Conservation (phyloP, 2,113 vertebrate genomes). For the Silurus asotus region DNA sequence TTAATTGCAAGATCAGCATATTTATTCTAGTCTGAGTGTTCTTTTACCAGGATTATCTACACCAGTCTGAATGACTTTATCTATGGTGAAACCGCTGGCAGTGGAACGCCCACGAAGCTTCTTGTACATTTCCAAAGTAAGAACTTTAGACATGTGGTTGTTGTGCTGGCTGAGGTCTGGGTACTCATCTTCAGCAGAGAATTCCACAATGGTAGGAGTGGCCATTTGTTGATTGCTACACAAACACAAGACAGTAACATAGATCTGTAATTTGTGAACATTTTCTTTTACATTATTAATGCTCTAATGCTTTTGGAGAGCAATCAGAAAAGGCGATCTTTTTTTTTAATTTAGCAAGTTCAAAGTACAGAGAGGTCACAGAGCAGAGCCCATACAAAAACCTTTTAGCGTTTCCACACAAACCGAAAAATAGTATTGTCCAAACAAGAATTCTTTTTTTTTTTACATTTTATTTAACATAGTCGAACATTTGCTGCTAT, state of each 20-base stretch:
- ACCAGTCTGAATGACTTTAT: slow-evolving; percentile 78
- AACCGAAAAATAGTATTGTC: not conserved
- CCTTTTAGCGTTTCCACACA: not conserved
- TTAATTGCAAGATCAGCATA: not conserved
- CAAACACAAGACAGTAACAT: slow-evolving; percentile 60
- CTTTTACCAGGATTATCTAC: slow-evolving; percentile 83
- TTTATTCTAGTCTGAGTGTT: slow-evolving; percentile 10
- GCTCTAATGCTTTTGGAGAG: not conserved
- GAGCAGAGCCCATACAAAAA: not conserved
- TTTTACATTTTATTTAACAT: no score
- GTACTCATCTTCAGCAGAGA: slow-evolving; percentile 76
- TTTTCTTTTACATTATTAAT: not conserved
- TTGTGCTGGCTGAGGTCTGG: slow-evolving; percentile 91
- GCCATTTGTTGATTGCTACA: slow-evolving; percentile 70
- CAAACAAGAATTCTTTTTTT: not conserved
- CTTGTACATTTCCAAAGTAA: slow-evolving; percentile 75
- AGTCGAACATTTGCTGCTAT: not conserved
- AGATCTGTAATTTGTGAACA: not conserved
- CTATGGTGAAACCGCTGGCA: slow-evolving; percentile 72
- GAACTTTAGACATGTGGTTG: slow-evolving; percentile 84
- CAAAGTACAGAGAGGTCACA: not conserved
- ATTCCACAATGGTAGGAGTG: slow-evolving; percentile 76
- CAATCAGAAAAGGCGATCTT: not conserved
- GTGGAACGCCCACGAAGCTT: slow-evolving; percentile 65
- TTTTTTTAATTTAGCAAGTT: slow-evolving; percentile 75